Percentiles rank a stretch among this genome's conserved stretches.
Evolutionary conservation across 2,888 invertebrate species (phyloP).

Genomic region (Actias luna): DNA sequence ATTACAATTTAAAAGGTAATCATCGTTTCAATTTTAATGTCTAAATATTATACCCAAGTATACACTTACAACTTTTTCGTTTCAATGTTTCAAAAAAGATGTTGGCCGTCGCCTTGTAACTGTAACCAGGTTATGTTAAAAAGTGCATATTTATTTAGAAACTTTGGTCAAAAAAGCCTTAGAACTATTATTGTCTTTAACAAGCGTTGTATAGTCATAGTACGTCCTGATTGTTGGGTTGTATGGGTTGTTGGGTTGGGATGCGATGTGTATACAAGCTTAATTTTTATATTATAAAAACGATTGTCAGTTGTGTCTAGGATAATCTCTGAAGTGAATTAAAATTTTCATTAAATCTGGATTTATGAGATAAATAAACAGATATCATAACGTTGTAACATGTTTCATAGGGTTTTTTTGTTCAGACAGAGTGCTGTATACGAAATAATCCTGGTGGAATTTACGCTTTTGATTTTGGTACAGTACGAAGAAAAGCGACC

Average conservation of each 20-base stretch:
- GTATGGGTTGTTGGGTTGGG: too few species aligned
- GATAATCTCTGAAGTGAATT: too few species aligned
- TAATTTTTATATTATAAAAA: not conserved
- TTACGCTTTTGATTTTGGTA: constrained; percentile 81
- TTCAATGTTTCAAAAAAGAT: not conserved
- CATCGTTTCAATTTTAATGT: not conserved
- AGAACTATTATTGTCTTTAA: not conserved
- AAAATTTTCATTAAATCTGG: not conserved
- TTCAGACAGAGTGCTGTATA: constrained; percentile 80
- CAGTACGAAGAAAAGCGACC: constrained; percentile 61
- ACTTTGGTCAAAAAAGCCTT: not conserved
- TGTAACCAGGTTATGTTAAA: too few species aligned
- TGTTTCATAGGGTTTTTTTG: not conserved
- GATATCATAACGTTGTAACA: not conserved
- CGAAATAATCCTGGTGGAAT: constrained; percentile 80
- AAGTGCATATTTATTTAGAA: not conserved
- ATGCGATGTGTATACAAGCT: too few species aligned
- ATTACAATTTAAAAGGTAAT: too few species aligned
- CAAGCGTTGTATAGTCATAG: too few species aligned
- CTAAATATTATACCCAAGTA: not conserved
- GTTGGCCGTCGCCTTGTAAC: too few species aligned
- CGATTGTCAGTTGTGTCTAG: not conserved
- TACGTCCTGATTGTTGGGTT: too few species aligned
- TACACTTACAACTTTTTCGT: not conserved
- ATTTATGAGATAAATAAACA: not conserved